Evolutionary conservation across 2,888 invertebrate genomes (phyloP), one percentile per base, ranked within the genome.

Genomic region (Notodonta ziczac): DNA sequence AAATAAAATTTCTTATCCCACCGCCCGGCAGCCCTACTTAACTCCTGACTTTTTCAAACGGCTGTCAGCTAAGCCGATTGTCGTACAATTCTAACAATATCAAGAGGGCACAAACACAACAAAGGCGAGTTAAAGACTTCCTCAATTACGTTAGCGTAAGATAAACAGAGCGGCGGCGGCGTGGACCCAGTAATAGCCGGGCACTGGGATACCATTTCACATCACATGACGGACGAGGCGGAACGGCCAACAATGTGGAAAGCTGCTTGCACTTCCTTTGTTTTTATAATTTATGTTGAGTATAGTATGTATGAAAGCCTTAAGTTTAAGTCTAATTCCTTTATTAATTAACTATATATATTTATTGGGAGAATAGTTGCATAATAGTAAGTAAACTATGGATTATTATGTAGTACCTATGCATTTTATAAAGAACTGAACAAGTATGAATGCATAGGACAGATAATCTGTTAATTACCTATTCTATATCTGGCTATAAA

Each of bases 71-170:
- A 77, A 73, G 77, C 72, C 76, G 74, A 73, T 69, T 74, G 76
- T 80, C 74, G 75, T 77, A 70, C 73, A 80, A 82, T 76, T 82
- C 77, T 76, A 78, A 81, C 78, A 77, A 77, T 78, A 80, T 78
- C 78, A 76, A 74, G 75, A 74, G 70, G 65, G 63, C 74, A 84
- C 82, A 84, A 82, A 80, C 66, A 71, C 46, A 67, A 74, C 75
- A 75, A 75, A 72, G 75, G 70, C 62, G 72, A 74, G 74, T 75
- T 85, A 87, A 89, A 88, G 80, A 86, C 88, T 90, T 91, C 91
- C 90, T 89, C 90, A 90, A 91, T 91, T 90, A 90, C 74, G 75
- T 72, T 69, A 74, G 77, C 77, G 80, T 73, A 82, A 86, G 82
- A 81, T 85, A 89, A 87, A 88, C 83, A 88, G 80, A 83, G 76